Percentiles rank a stretch among this genome's conserved stretches.
Conservation (phyloP, 2,113 vertebrate species). For the Haemorhous mexicanus region DNA sequence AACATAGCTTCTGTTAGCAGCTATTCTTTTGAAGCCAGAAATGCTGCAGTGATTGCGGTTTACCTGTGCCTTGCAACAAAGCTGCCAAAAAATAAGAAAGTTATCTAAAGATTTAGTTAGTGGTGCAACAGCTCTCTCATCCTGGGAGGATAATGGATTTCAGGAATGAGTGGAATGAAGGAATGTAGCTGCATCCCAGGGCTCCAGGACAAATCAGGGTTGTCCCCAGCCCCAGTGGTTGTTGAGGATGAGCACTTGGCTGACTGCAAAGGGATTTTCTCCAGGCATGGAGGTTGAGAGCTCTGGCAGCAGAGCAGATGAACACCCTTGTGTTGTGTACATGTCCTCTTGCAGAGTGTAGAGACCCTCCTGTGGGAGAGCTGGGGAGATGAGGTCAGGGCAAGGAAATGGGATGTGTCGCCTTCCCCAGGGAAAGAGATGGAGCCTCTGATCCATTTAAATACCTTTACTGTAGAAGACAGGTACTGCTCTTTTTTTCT, state of each 20-base stretch:
- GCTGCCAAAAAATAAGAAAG: background rate
- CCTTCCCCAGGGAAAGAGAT: background rate
- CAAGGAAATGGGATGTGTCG: background rate
- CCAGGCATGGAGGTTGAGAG: background rate
- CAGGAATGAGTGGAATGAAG: background rate
- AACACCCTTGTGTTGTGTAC: background rate
- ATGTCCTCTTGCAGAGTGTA: fast-evolving
- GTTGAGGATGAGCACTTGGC: background rate
- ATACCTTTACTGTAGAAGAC: background rate
- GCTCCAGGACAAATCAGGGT: background rate
- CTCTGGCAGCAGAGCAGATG: background rate
- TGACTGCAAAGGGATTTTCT: background rate
- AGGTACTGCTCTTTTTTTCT: background rate
- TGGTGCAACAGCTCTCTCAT: background rate
- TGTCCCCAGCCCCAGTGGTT: background rate
- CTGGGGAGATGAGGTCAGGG: background rate
- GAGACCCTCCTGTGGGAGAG: background rate
- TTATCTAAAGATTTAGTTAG: background rate
- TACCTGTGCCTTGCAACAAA: background rate
- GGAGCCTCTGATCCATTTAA: background rate
- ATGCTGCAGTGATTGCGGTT: background rate
- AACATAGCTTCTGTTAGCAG: background rate
- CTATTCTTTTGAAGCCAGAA: background rate
- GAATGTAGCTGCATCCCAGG: background rate
- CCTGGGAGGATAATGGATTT: background rate